Base-by-base conservation (phyloP, 2,113 vertebrate genomes). In the Chionodraco myersi region DNA sequence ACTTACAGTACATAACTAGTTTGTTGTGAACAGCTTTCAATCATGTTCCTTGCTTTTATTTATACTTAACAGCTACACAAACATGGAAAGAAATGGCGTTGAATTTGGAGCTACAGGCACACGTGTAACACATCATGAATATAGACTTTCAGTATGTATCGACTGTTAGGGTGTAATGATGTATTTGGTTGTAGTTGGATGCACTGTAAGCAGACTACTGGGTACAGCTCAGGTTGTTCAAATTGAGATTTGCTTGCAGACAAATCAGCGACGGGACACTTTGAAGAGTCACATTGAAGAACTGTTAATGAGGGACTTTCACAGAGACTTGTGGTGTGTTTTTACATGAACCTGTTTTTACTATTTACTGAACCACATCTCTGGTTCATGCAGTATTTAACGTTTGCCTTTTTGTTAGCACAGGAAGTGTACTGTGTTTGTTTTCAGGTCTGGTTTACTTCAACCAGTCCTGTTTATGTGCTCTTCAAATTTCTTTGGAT, bases 381-480 rank as follows among this genome's bases (percentile, higher is more conserved):
- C n/a, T 77, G 23, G 86, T 81, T 79, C n/a, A 71, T 87, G 89
- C 91, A 91, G 89, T 92, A 88, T 91, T 93, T 59, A 45, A 81
- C 56, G 44, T 85, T 80, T 87, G 81, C 79, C 86, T 89, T 87
- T 85, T 84, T 74, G 56, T 76, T 48, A n/a, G 30, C 30, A 72
- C 59, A 56, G 45, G 51, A 63, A 66, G 8, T 70, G 79, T 84
- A 86, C 84, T 90, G 84, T 85, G 79, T 63, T 67, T 68, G 41
- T 69, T 65, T 41, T 87, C 68, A 57, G 51, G 71, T 9, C 75
- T 36, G 44, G 63, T 86, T 84, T 72, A 80, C 66, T 84, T 72
- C 66, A 75, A 36, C 44, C 0, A 23, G 64, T 75, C 21, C 3
- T 77, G 51, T 70, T 82, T 48, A 70, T 86, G 63, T 83, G 79